Base-by-base conservation (phyloP, 2,113 vertebrate species). In the Morone saxatilis region DNA sequence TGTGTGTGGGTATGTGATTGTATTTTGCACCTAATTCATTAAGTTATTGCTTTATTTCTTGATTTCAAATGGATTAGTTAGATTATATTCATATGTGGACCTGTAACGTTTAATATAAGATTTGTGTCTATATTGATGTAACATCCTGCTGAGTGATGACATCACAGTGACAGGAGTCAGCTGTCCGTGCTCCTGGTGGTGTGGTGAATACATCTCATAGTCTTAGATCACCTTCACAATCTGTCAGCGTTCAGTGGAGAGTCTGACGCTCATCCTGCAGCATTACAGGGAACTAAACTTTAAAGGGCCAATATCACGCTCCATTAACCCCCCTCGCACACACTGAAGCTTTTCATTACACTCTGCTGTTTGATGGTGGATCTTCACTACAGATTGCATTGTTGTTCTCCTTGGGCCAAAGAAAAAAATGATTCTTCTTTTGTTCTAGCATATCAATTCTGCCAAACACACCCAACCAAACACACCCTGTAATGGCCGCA, bases 241-340 rank as follows among this genome's bases (percentile, higher is more conserved):
- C 38, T 66, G 41, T 45, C 12, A 16, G 41, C 10, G 69, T 17
- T 57, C 69, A 45, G 38, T 8, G 69, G 38, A 71, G 51, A 40
- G 20, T 22, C 36, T 7, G 69, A 57, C 38, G 12, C 51, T 57
- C 13, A n/a, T 71, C n/a, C 51, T 6, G 69, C 51, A 3, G 51
- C 4, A 38, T 53, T 43, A 25, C 51, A 43, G 69, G 7, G 69
- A 71, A 56, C 68, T 56, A 9, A 56, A 71, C 69, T 71, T 71
- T 71, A 45, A 71, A 43, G 38, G n/a, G n/a, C 69, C 69, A 71
- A 71, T 71, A 56, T 71, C 69, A 43, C 40, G 38, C 53, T 57
- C 69, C 69, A 71, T 71, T 71, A 57, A 25, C 53, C 43, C 69
- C 41, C 36, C 69, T 56, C 69, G 43, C 69, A 57, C 69, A 71